These are phyloP conservation scores for Protodeltote pygarga DNA, from an alignment of 2,888 invertebrate genomes.

Conservation along the genomic window DNA sequence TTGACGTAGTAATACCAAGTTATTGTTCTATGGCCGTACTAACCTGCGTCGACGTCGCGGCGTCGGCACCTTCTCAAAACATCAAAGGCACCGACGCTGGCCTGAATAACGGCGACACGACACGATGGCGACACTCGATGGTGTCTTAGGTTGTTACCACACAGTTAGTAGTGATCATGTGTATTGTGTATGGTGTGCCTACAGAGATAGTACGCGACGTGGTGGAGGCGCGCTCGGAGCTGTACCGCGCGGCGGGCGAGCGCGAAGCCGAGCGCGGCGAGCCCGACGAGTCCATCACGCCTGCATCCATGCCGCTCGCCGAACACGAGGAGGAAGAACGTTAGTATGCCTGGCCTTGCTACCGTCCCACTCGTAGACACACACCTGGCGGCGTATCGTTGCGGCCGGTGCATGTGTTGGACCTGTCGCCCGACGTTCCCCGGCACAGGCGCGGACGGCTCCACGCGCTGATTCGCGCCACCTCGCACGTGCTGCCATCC, in stretches of 20 bases:
- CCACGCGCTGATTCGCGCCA: slow-evolving; percentile 55
- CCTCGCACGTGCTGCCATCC: slow-evolving; percentile 61
- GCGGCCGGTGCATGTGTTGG: slow-evolving; percentile 22
- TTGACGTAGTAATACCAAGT: too few species aligned
- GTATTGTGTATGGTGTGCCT: neutral
- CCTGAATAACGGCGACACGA: too few species aligned
- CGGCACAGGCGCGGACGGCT: slow-evolving; percentile 12
- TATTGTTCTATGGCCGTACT: too few species aligned
- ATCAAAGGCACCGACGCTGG: too few species aligned
- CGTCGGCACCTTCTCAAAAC: too few species aligned
- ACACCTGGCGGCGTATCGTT: neutral
- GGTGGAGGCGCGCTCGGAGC: slow-evolving; percentile 90
- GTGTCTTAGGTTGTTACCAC: too few species aligned
- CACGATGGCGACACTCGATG: too few species aligned
- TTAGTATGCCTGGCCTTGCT: slow-evolving; percentile 24
- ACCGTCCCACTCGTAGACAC: neutral
- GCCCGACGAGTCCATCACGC: slow-evolving; percentile 59
- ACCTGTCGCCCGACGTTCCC: slow-evolving; percentile 13
- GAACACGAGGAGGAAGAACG: slow-evolving; percentile 60
- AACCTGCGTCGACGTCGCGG: too few species aligned
- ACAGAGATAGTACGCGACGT: slow-evolving; percentile 93
- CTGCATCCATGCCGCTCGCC: slow-evolving; percentile 51
- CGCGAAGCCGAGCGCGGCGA: slow-evolving; percentile 52
- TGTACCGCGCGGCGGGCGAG: slow-evolving; percentile 82
- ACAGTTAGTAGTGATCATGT: too few species aligned